Percentiles rank a stretch among this genome's conserved stretches.
Evolutionary conservation across 2,888 invertebrate genomes (phyloP).

Genomic region (Brassicogethes aeneus): DNA sequence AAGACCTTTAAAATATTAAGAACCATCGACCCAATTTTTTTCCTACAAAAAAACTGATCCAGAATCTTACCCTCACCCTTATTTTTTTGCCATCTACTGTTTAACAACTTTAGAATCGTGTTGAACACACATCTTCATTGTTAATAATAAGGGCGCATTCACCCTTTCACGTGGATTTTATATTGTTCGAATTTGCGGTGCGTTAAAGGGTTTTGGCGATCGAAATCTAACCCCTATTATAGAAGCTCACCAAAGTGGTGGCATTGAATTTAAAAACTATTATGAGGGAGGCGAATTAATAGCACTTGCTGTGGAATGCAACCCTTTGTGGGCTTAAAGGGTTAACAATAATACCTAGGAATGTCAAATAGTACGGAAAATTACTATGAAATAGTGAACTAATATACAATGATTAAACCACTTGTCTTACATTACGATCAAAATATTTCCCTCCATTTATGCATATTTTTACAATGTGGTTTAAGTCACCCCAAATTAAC

Average conservation of each 20-base stretch:
- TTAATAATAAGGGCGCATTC: background rate
- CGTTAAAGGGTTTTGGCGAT: background rate
- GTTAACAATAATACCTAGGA: background rate
- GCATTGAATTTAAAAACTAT: background rate
- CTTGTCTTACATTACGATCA: too few species aligned
- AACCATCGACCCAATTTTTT: background rate
- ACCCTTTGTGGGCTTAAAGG: background rate
- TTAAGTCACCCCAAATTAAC: background rate
- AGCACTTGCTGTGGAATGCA: background rate
- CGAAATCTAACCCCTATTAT: background rate
- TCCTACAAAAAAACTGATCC: too few species aligned
- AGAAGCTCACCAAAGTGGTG: too few species aligned
- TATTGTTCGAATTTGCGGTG: background rate
- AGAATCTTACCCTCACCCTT: too few species aligned
- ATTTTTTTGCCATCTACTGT: too few species aligned
- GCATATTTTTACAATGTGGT: background rate
- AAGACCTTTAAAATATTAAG: background rate
- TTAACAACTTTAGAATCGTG: background rate
- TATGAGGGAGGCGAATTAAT: too few species aligned
- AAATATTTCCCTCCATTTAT: too few species aligned
- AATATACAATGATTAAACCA: too few species aligned
- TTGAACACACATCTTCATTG: background rate
- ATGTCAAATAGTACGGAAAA: too few species aligned
- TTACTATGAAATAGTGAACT: too few species aligned
- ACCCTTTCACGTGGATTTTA: background rate